These are phyloP conservation scores for Palythoa heliodiscus DNA, from an alignment of 92 coral and sea anemone species.

Conservation along the genomic window DNA sequence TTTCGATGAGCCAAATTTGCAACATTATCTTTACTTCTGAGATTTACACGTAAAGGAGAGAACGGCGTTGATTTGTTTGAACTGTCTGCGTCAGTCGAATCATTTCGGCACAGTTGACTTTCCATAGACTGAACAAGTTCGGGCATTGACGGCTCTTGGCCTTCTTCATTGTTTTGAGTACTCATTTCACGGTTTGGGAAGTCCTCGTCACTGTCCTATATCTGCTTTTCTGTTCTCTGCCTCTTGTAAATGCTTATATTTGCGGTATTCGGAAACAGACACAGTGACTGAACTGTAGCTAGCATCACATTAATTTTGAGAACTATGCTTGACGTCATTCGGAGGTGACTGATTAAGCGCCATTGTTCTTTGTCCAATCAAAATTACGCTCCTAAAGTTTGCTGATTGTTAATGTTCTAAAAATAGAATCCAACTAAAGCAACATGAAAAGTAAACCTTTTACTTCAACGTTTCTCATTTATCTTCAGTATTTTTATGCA, in stretches of 20 bases:
- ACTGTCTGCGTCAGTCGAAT: constrained; percentile 6
- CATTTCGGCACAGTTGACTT: constrained; percentile 19
- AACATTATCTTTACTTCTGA: background rate
- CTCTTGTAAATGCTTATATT: constrained; percentile 15
- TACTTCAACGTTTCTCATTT: background rate
- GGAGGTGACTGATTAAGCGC: constrained; percentile 24
- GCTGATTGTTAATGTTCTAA: background rate
- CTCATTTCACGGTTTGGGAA: constrained; percentile 24
- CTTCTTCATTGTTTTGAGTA: background rate
- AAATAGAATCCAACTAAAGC: constrained; percentile 21
- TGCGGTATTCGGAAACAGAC: constrained; percentile 26
- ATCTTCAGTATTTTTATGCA: background rate
- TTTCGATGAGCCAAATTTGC: constrained; percentile 47
- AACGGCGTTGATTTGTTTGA: background rate
- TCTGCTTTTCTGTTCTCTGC: constrained; percentile 14
- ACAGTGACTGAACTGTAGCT: background rate
- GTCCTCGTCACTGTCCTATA: constrained; percentile 14
- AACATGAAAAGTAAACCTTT: background rate
- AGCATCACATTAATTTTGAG: constrained; percentile 24
- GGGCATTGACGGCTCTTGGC: background rate
- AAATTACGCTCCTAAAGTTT: background rate
- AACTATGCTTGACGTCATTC: constrained; percentile 38
- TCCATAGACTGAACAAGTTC: constrained; percentile 29
- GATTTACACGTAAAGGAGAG: background rate
- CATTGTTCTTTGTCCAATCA: constrained; percentile 31